Evolutionary conservation across 2,888 invertebrate species (phyloP), one percentile per base, ranked within the genome.

Genomic region (Platycheirus rosarum): DNA sequence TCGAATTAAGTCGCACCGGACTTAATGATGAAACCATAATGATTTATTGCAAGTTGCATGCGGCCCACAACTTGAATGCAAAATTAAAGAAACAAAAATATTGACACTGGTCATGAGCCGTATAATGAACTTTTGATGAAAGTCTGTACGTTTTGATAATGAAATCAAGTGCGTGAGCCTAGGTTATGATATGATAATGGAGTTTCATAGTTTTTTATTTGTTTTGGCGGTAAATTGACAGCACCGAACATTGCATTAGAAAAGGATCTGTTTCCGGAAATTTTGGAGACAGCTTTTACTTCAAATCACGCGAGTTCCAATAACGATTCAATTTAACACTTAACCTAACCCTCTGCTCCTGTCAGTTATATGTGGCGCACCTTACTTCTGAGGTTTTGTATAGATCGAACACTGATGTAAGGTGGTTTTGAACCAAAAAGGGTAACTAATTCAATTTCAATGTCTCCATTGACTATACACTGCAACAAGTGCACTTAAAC

Each of bases 41-140:
- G 44, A 26, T 35, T 55, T 63, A 26, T 18, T 20, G 57, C 1
- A 11, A 3, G 9, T 20, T 74, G 35, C 42, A 44, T 14, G 16
- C 14, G 23, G 8, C 40, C n/a, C 57, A 51, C 66, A 32, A 66
- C n/a, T n/a, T 77, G 77, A 77, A 71, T 77, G 65, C 77, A 65
- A 71, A 71, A 77, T 66, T 37, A 60, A n/a, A n/a, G n/a, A n/a
- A n/a, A n/a, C n/a, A n/a, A 57, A 49, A 37, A 44, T 35, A 66
- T 60, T 77, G 77, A 77, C 71, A 77, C 55, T 77, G 71, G 71
- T 51, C 65, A 77, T 77, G 77, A 71, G 51, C 35, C 37, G 71
- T 51, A 77, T 77, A 77, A 77, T 77, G 71, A 77, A 71, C 60
- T 71, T 65, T 69, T 46, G 11, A 23, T 16, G 74, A 55, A 57